phyloP scores from a whole-genome alignment of 2,113 vertebrate species.

The Lophotis ruficrista region DNA sequence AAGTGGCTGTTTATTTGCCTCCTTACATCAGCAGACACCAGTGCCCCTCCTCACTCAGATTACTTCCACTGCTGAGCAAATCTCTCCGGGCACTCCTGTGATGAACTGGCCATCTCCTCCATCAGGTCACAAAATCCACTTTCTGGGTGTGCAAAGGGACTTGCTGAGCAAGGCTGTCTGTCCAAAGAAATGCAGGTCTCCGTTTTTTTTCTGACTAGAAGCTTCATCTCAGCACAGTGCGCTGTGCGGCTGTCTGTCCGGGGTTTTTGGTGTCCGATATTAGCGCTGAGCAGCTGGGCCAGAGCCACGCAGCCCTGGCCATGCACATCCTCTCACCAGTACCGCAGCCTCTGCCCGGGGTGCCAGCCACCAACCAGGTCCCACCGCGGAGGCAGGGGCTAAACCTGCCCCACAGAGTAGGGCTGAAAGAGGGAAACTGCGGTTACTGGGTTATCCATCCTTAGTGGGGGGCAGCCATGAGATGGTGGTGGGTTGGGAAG shows the following conservation, averaged over 20 bases:
- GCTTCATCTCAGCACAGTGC: neutral
- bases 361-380: neutral
- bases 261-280: neutral
- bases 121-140: neutral
- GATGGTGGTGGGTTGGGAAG: neutral
- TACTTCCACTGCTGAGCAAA: neutral
- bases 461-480: neutral
- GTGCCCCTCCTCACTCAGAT: neutral
- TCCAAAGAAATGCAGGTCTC: neutral
- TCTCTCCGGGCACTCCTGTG: neutral
- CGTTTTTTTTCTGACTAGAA: neutral
- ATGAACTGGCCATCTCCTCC: neutral
- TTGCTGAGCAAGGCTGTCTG: neutral
- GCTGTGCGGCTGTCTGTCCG: neutral
- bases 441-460: neutral
- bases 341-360: accelerated
- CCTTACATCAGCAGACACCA: neutral
- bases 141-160: neutral
- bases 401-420: neutral
- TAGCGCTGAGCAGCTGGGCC: neutral
- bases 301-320: accelerated
- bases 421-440: neutral
- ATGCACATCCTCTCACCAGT: accelerated
- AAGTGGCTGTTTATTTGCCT: neutral
- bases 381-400: neutral